Base-by-base conservation (phyloP, 1,140 invertebrate species). In the Drosophila ironensis region DNA sequence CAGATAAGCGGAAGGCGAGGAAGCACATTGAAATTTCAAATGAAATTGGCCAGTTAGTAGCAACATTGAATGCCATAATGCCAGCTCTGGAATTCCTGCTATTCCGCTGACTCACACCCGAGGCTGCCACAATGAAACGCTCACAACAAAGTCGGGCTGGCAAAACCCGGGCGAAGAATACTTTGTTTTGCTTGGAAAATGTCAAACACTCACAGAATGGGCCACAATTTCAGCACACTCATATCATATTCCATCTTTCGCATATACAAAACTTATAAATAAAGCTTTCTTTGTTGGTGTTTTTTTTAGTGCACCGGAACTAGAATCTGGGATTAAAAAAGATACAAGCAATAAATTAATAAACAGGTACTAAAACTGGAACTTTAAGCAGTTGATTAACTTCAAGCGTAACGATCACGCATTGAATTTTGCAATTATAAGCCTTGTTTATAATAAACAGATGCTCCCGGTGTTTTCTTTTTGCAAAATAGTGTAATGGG, bases 11-110 rank as follows among this genome's bases (percentile, higher is more conserved):
- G 19, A 47, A 38, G 20, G 40, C 19, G 7, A 38, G 33, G 24
- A 48, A 63, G 17, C 37, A 40, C 17, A 63, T 63, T 63, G 45
- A 28, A 63, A 28, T 38, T 63, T 60, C 52, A 60, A 60, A 60
- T 57, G 20, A 57, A 60, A 60, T 57, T 57, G 52, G 52, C 17
- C 12, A 5, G 8, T 11, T 22, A 11, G 11, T 2, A 44, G 12
- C 19, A 52, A 14, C 50, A 53, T 53, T 53, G 50, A 42, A n/a
- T 52, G 28, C 25, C 14, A 33, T 33, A 41, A 53, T 53, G 35
- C 6, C 19, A 20, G 24, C 33, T 40, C 47, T 40, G 35, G 25
- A 53, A 53, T 53, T 54, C 14, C 41, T n/a, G 28, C 8, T 30
- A 57, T 37, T 37, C 14, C 33, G 37, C 19, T 60, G 56, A 60